A percentile compares a stretch with the other conserved stretches of the same genome.
Conservation (phyloP, 2,113 vertebrate genomes). For the Oreochromis aureus region DNA sequence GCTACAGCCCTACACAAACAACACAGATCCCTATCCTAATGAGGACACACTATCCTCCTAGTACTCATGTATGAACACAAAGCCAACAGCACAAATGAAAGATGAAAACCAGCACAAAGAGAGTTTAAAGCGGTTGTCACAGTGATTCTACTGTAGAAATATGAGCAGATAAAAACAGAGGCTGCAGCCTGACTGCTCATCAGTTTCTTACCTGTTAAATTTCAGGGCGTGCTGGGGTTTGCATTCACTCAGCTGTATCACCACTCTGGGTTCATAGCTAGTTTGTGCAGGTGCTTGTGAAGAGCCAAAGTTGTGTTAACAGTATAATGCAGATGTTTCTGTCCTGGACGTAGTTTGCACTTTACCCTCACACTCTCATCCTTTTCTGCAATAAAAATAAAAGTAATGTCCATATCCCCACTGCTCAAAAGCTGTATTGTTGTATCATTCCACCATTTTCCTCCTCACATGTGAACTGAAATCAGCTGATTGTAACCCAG, state of each 20-base stretch:
- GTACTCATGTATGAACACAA: background rate
- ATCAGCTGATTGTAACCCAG: no score
- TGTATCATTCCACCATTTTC: background rate
- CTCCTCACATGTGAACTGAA: background rate
- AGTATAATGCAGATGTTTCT: background rate
- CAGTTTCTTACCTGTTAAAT: background rate
- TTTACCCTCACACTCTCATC: background rate
- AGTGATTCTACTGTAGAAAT: background rate
- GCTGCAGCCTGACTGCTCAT: background rate
- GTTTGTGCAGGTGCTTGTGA: background rate
- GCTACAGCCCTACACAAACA: background rate
- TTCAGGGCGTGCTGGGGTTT: background rate
- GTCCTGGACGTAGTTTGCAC: background rate
- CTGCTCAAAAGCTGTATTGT: background rate
- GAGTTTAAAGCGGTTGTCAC: background rate
- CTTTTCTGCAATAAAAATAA: background rate
- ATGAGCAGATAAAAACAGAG: background rate
- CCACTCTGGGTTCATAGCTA: background rate
- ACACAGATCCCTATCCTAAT: background rate
- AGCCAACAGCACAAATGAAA: background rate
- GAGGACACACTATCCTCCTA: background rate
- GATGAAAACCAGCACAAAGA: background rate
- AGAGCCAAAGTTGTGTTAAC: background rate
- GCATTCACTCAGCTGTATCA: background rate
- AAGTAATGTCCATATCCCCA: background rate